Evolutionary conservation across 2,888 invertebrate species (phyloP).

Genomic region (Synergus gifuensis): DNA sequence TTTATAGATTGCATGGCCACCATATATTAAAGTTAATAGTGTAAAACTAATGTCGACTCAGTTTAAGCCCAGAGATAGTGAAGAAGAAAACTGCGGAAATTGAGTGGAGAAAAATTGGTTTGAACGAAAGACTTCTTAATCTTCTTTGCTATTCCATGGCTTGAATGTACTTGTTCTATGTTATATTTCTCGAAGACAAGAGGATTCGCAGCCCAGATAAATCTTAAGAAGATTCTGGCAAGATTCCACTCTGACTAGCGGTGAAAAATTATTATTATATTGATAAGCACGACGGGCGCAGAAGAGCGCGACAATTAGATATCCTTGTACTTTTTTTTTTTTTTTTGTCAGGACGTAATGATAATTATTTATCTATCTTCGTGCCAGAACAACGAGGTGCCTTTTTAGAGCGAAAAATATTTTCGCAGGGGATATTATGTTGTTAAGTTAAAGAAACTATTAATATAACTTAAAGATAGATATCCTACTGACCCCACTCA

Average conservation of each 20-base stretch:
- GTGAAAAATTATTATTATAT: constrained; percentile 54
- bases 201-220: constrained; percentile 23
- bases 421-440: constrained; percentile 22
- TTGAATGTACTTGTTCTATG: constrained; percentile 10
- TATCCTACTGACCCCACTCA: constrained; percentile 59
- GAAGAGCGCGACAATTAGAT: constrained; percentile 66
- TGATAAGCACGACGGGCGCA: constrained; percentile 68
- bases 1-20: not conserved
- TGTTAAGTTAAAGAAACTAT: constrained; percentile 35
- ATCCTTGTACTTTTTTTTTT: constrained; percentile 56
- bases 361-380: constrained; percentile 65
- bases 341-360: constrained; percentile 56
- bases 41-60: constrained; percentile 21
- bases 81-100: not conserved
- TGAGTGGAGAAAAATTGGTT: not conserved
- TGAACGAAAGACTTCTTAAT: not conserved
- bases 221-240: not conserved
- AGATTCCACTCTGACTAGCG: constrained; percentile 24
- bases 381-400: constrained; percentile 66
- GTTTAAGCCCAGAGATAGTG: constrained; percentile 12
- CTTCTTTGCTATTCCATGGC: constrained; percentile 12
- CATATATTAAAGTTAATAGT: constrained; percentile 1
- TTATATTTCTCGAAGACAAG: constrained; percentile 29
- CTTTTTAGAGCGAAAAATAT: constrained; percentile 56
- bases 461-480: constrained; percentile 50